A percentile compares a stretch with the other conserved stretches of the same genome.
Conservation (phyloP, 2,113 vertebrate genomes). For the Spilogale gracilis region DNA sequence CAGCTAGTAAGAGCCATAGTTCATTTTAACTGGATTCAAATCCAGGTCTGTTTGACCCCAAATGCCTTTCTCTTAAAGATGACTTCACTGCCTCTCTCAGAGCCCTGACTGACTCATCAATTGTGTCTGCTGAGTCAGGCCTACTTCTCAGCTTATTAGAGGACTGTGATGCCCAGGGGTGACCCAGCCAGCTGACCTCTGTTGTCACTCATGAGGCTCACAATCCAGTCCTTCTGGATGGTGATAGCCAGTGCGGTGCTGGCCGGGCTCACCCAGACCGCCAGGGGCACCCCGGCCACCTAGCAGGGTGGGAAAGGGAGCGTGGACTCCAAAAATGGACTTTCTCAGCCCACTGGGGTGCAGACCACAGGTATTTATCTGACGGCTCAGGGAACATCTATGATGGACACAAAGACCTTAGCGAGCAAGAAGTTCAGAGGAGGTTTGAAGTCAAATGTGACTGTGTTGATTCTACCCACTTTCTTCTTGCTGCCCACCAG, state of each 20-base stretch:
- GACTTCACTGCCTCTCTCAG: background rate
- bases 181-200: conserved; percentile 84
- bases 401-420: background rate
- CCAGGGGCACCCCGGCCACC: conserved; percentile 88
- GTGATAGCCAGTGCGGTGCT: conserved; percentile 87
- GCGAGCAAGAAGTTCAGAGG: background rate
- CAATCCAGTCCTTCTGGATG: conserved; percentile 90
- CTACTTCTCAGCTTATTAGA: background rate
- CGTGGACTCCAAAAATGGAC: background rate
- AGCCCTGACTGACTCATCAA: background rate
- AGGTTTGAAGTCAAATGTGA: background rate
- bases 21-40: background rate
- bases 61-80: background rate
- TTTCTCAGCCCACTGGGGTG: background rate
- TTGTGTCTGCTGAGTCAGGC: background rate
- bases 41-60: background rate
- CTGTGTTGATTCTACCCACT: background rate
- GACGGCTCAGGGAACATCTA: background rate
- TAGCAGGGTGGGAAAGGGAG: conserved; percentile 74
- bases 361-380: background rate
- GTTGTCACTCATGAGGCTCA: conserved; percentile 88
- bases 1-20: background rate
- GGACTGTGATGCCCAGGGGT: rapidly evolving
- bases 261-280: conserved; percentile 88
- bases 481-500: background rate